Evolutionary conservation across 2,888 invertebrate genomes (phyloP), one percentile per base, ranked within the genome.

Genomic region (Lithophane leautieri): DNA sequence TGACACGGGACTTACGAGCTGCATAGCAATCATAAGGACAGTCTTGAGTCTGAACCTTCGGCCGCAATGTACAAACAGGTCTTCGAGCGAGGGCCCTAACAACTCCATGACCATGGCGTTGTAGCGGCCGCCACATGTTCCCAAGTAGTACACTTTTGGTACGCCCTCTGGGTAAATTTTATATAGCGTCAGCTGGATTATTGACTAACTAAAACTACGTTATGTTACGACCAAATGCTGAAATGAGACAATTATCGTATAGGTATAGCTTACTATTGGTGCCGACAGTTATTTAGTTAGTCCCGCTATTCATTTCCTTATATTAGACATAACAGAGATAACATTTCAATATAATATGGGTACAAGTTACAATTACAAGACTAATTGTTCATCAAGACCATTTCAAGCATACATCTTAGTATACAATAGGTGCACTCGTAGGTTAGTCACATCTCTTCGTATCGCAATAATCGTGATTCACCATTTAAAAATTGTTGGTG

Each of bases 71-170:
- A 99, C 99, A 97, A 99, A 99, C 91, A 99, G 98, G 97, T 99
- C 99, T 97, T 99, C 99, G 92, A 99, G 98, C 96, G 99, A 99
- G 94, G 99, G 99, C 92, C 99, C 99, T 95, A 99, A 97, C 94
- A 99, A 97, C 97, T 99, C 99, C 99, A 99, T 99, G 94, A 99
- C 99, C 97, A 99, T 98, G 93, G 99, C 99, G 97, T 99, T 99
- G 98, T 99, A 99, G 92, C 96, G 96, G 97, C 99, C 99, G 93
- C 99, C 99, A 97, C 99, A 99, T 90, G 99, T 99, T 89, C 99
- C 99, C 97, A 99, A 99, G 97, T 99, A 99, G 97, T 98, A 99
- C 91, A 99, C 99, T 97, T 99, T 99, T 92, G 99, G 99, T 95
- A 99, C 97, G 94, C 99, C 99, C 97, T 99, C 99, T 99, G 97